A percentile compares a stretch with the other conserved stretches of the same genome.
These are phyloP conservation scores for Patella pellucida DNA, from an alignment of 2,888 invertebrate species.

Conservation along the genomic window DNA sequence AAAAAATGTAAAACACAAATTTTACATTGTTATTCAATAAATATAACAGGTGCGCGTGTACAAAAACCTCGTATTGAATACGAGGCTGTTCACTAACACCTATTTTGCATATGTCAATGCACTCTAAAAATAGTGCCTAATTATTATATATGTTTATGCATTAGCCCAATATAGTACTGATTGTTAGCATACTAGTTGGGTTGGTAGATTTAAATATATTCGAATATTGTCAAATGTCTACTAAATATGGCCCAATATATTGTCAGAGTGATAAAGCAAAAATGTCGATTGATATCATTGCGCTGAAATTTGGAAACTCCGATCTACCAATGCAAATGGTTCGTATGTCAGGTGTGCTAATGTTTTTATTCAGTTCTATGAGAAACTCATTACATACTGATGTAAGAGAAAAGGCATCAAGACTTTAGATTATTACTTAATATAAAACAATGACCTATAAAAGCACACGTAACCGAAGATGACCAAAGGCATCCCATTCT, in stretches of 20 bases:
- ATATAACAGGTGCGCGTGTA: constrained; percentile 6
- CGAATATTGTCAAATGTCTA: background rate
- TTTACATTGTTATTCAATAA: too few species aligned
- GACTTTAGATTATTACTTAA: too few species aligned
- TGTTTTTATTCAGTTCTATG: constrained; percentile 13
- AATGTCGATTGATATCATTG: constrained; percentile 20
- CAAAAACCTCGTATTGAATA: constrained; percentile 20
- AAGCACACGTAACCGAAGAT: too few species aligned
- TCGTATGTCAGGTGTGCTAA: constrained; percentile 21
- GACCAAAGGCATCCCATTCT: too few species aligned
- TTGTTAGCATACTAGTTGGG: too few species aligned
- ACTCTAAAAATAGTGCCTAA: constrained; percentile 23
- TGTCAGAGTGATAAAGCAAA: constrained; percentile 5
- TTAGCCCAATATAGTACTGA: too few species aligned
- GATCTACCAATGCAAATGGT: constrained; percentile 17
- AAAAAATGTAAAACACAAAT: too few species aligned
- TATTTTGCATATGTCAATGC: constrained; percentile 53
- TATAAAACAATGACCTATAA: too few species aligned
- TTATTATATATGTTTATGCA: too few species aligned
- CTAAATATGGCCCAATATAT: constrained; percentile 13
- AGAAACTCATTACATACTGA: too few species aligned
- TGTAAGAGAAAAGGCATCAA: too few species aligned
- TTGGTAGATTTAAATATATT: too few species aligned
- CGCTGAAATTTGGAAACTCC: constrained; percentile 26
- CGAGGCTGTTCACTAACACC: constrained; percentile 33